These are phyloP conservation scores for Corvus hawaiiensis DNA, from an alignment of 2,113 vertebrate species.

Conservation along the genomic window DNA sequence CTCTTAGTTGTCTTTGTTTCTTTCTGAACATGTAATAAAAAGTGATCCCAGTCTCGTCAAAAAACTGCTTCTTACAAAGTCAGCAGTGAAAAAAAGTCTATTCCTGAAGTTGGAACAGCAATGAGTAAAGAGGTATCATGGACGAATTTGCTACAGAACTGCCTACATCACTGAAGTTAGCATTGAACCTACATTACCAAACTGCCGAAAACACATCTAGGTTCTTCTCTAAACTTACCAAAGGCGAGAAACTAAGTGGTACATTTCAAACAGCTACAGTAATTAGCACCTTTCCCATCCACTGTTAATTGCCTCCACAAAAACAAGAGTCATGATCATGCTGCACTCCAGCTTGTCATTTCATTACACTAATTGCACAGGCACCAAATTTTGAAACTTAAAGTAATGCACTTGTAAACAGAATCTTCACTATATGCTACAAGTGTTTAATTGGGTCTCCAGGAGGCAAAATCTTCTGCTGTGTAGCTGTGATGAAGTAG, in stretches of 20 bases:
- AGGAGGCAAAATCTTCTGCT: background rate
- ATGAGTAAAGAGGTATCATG: background rate
- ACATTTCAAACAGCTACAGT: background rate
- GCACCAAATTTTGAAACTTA: background rate
- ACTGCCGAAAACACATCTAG: background rate
- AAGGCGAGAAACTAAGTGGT: background rate
- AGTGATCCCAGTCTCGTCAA: background rate
- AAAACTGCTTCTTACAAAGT: background rate
- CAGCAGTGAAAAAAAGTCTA: background rate
- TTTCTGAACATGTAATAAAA: background rate
- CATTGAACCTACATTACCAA: background rate
- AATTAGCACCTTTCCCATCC: background rate
- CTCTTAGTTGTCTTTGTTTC: background rate
- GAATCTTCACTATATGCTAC: background rate
- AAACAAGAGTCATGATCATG: background rate
- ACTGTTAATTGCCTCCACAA: background rate
- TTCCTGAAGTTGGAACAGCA: background rate
- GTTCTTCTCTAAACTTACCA: background rate
- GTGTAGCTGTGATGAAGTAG: background rate
- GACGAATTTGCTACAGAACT: background rate
- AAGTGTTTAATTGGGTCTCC: background rate
- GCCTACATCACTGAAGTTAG: background rate
- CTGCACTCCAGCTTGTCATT: background rate
- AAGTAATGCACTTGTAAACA: background rate
- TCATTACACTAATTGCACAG: background rate